Evolutionary conservation across 2,888 invertebrate genomes (phyloP), one percentile per base, ranked within the genome.

Genomic region (Charanyca ferruginea): DNA sequence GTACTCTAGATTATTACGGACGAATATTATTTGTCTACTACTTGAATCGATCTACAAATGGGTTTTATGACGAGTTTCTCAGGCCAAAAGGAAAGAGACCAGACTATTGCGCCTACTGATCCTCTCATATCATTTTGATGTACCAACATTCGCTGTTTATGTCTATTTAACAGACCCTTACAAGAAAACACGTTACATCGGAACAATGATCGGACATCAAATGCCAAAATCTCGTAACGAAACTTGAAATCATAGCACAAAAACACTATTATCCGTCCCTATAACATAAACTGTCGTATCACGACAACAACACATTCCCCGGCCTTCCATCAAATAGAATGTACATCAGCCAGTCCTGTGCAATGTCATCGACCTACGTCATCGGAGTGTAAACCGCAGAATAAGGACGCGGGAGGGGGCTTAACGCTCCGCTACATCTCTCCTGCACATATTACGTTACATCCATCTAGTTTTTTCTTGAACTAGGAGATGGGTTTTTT

Each of bases 321-420:
- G 22, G 22, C 2, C 22, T 16, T 11, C 66, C 18, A 35, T 64
- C 45, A 62, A 25, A 42, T 42, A 71, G 55, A 69, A 62, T 63
- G 69, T 65, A 53, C 63, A 58, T 48, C 42, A 49, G 22, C 28
- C 59, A 53, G 48, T 49, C 75, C 70, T 66, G 48, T 42, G 18
- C 65, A 54, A 62, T 74, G 81, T 81, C 82, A 77, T 79, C 72
- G 76, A 79, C 81, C 83, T 61, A 66, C 72, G 75, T 62, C 83
- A 72, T n/a, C 76, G 72, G 54, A 79, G 76, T 80, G 83, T 74
- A 83, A 82, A 82, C 81, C 81, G 64, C 83, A 71, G 76, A 69
- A 66, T 66, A 83, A 79, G 81, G 81, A 80, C 69, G 51, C 42
- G 60, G 48, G 52, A 52, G 72, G 69, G 67, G 68, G 66, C 70